A percentile compares a stretch with the other conserved stretches of the same genome.
These are phyloP conservation scores for Gonocerus acuteangulatus DNA, from an alignment of 2,888 invertebrate species.

Conservation along the genomic window DNA sequence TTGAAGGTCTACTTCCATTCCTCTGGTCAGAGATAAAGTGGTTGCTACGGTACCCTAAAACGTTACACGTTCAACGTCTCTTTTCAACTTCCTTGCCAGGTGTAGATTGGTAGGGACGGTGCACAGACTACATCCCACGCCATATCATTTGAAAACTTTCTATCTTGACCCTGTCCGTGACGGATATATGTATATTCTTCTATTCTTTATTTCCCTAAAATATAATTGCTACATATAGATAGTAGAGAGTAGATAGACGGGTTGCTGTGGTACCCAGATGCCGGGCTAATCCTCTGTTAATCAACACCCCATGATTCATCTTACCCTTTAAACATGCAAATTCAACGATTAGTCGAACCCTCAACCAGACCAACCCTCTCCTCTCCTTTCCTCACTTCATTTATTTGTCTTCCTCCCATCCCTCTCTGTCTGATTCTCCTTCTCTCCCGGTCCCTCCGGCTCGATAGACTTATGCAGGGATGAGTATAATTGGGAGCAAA, in stretches of 20 bases:
- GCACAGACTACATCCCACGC: too few species aligned
- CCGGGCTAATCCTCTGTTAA: slow-evolving; percentile 26
- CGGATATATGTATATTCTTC: too few species aligned
- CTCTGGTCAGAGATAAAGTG: too few species aligned
- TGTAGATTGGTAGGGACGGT: too few species aligned
- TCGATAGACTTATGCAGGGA: not conserved
- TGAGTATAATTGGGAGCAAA: slow-evolving; percentile 23
- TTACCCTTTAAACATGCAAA: slow-evolving; percentile 27
- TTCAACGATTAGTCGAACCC: slow-evolving; percentile 21
- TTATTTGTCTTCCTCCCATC: slow-evolving; percentile 20
- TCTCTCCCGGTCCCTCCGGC: not conserved
- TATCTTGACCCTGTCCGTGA: too few species aligned
- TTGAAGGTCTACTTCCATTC: too few species aligned
- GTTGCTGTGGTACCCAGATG: slow-evolving; percentile 17
- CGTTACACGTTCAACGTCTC: too few species aligned
- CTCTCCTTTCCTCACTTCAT: slow-evolving; percentile 22
- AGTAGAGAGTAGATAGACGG: slow-evolving; percentile 10
- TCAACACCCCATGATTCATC: slow-evolving; percentile 31
- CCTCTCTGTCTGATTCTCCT: too few species aligned
- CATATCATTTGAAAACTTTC: too few species aligned
- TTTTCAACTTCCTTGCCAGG: too few species aligned
- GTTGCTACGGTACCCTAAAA: too few species aligned
- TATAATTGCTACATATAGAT: not conserved
- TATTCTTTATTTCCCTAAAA: too few species aligned
- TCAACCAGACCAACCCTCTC: slow-evolving; percentile 9